Base-by-base conservation (phyloP, 2,888 invertebrate genomes). In the Tenthredo distinguenda region DNA sequence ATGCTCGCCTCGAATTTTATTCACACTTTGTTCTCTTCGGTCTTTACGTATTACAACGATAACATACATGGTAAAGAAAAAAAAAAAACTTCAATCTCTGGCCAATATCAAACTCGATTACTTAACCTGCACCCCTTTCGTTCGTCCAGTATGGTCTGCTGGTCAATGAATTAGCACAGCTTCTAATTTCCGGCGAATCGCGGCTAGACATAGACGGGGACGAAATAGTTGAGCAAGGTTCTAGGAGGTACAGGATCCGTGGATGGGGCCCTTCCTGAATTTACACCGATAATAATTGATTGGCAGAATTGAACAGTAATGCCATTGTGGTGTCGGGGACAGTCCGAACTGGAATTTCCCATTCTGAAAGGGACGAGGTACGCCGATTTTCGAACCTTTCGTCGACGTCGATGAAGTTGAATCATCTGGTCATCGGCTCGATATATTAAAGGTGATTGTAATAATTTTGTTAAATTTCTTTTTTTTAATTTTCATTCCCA, bases 101-200 rank as follows among this genome's bases (percentile, higher is more conserved):
- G 18, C 72, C 47, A 40, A 6, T 37, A 18, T 74, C 37, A 34
- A 81, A 62, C 6, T 62, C 58, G 31, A 62, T 40, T 18, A 37
- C 37, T 37, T 18, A 47, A 12, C n/a, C 10, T n/a, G 4, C 7
- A 6, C 76, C 26, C 21, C 6, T 47, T 47, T 15, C 21, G 6
- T 21, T 40, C 71, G 26, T 31, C 47, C 47, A 47, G 43, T 47
- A 76, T 74, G 18, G 15, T 43, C 31, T 76, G 12, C 47, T 43
- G 15, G 26, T 58, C 85, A 86, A 86, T 86, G 85, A 88, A 89
- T 88, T 88, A 89, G 15, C 89, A 87, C 88, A 88, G 87, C 88
- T 87, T 87, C 88, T 88, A 88, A 89, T 89, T 89, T 89, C 89
- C 88, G 87, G 55, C n/a, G 31, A 77, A 50, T 77, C 77, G 55